A percentile compares a stretch with the other conserved stretches of the same genome.
Evolutionary conservation across 2,888 invertebrate species (phyloP).

Genomic region (Heliconius aoede): DNA sequence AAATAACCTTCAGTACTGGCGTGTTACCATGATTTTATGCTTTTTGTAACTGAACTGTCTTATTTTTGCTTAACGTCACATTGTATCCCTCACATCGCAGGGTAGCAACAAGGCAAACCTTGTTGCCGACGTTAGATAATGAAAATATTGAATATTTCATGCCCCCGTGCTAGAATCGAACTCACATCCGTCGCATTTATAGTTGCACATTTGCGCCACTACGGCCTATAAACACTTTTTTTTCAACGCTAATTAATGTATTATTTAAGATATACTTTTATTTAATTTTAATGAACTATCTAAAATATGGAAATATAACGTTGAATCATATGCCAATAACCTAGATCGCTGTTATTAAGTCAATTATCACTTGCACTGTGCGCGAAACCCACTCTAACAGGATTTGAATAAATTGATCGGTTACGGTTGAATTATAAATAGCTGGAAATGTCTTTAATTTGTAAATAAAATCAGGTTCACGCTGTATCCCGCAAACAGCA

Average conservation of each 20-base stretch:
- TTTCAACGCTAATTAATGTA: neutral
- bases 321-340: conserved; percentile 7
- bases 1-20: neutral
- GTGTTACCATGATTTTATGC: neutral
- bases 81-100: too few relatives aligned
- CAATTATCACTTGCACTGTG: conserved; percentile 4
- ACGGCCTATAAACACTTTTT: neutral
- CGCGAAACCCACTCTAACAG: neutral
- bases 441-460: too few relatives aligned
- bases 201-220: too few relatives aligned
- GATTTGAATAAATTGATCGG: conserved; percentile 12
- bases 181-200: too few relatives aligned
- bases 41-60: too few relatives aligned
- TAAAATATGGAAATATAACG: neutral
- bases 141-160: too few relatives aligned
- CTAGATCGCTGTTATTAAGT: conserved; percentile 4
- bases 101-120: too few relatives aligned
- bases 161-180: too few relatives aligned
- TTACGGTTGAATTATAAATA: neutral
- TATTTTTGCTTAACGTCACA: too few relatives aligned
- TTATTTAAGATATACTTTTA: neutral
- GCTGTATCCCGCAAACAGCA: neutral
- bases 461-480: neutral
- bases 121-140: too few relatives aligned
- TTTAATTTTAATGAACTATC: neutral